Evolutionary conservation across 64 coral and sea anemone species (phyloP).

Genomic region (Anthopleura sola): DNA sequence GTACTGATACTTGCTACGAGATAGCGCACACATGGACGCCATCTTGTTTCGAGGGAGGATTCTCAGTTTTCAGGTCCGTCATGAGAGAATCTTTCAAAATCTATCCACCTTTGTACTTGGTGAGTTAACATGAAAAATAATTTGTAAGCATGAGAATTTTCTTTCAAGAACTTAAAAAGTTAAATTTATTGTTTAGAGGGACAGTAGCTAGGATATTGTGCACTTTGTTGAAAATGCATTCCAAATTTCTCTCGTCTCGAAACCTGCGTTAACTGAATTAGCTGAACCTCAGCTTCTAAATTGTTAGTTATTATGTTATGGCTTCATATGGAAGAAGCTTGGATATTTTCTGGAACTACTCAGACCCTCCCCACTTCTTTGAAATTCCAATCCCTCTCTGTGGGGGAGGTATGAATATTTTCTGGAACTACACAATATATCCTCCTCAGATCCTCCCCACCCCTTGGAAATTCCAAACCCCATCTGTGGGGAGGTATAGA

Average conservation of each 20-base stretch:
- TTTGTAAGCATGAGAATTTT: no score
- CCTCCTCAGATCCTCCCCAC: no score
- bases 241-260: no score
- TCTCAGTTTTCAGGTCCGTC: slow-evolving; percentile 18
- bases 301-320: no score
- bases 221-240: no score
- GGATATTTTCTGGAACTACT: neutral
- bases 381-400: neutral
- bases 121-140: neutral
- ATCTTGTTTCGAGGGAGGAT: slow-evolving; percentile 22
- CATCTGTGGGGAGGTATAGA: no score
- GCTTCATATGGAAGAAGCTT: no score
- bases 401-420: neutral
- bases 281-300: no score
- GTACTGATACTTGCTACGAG: slow-evolving; percentile 32
- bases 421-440: no score
- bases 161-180: neutral
- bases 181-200: neutral
- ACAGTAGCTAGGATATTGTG: no score
- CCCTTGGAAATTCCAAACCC: no score
- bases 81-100: slow-evolving; percentile 46
- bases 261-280: no score
- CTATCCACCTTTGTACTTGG: slow-evolving; percentile 48
- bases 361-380: neutral
- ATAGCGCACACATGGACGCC: slow-evolving; percentile 50